phyloP scores from a whole-genome alignment of 2,113 vertebrate genomes.

The Accipiter cooperii region DNA sequence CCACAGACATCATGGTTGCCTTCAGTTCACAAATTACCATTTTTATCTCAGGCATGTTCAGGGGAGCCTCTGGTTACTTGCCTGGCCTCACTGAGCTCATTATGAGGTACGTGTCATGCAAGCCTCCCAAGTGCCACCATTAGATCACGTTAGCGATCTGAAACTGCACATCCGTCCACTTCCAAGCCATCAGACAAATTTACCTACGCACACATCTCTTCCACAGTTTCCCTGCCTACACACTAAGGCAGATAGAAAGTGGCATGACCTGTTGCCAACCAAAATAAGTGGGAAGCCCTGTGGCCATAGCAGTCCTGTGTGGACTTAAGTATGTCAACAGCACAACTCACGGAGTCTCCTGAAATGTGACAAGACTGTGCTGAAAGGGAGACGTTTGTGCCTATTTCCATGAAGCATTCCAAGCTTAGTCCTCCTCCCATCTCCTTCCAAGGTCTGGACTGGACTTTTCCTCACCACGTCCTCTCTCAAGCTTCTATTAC shows the following conservation, averaged over 20 bases:
- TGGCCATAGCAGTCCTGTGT: accelerated
- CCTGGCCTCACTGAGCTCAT: neutral
- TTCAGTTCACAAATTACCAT: too few species aligned
- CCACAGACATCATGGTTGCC: accelerated
- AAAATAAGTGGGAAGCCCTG: neutral
- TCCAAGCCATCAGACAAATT: too few species aligned
- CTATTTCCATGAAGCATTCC: neutral
- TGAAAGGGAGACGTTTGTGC: neutral
- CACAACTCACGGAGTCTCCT: accelerated
- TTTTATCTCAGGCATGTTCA: neutral
- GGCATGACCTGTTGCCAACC: neutral
- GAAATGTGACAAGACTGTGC: neutral
- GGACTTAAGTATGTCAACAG: too few species aligned
- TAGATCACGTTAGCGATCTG: too few species aligned
- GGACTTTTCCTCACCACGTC: neutral
- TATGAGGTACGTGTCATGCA: accelerated
- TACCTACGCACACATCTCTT: accelerated
- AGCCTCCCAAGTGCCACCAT: accelerated
- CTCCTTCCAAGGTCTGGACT: neutral
- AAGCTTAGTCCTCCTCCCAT: neutral
- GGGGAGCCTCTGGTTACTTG: too few species aligned
- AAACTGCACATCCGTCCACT: accelerated
- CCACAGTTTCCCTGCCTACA: accelerated
- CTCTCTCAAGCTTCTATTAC: neutral
- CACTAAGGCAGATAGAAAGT: accelerated